Percentiles rank a stretch among this genome's conserved stretches.
phyloP scores from a whole-genome alignment of 2,888 invertebrate species.

The Poecilobothrus nobilitatus region DNA sequence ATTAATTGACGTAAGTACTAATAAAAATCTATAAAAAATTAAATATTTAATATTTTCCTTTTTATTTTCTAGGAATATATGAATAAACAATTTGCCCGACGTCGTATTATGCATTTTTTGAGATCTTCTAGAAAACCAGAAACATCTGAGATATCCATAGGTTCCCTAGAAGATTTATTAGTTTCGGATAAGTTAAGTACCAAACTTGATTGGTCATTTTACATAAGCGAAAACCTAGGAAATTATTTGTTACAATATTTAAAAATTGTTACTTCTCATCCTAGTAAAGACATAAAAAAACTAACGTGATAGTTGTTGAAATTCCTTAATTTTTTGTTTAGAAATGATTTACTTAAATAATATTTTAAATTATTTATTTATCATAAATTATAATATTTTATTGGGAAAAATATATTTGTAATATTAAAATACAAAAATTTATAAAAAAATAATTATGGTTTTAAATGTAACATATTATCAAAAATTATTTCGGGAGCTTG shows the following conservation, averaged over 20 bases:
- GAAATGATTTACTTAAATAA: too few relatives aligned
- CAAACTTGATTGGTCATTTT: conserved; percentile 32
- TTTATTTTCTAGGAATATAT: conserved; percentile 14
- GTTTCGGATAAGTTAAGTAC: conserved; percentile 10
- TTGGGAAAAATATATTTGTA: too few relatives aligned
- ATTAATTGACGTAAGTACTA: conserved; percentile 33
- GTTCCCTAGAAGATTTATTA: background rate
- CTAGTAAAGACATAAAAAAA: background rate
- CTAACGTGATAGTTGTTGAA: too few relatives aligned
- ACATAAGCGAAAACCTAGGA: conserved; percentile 36
- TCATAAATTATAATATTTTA: too few relatives aligned
- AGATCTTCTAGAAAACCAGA: conserved; percentile 27
- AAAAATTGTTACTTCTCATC: conserved; percentile 26
- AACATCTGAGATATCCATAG: conserved; percentile 16
- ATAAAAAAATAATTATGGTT: too few relatives aligned
- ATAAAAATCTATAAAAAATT: background rate
- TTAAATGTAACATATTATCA: too few relatives aligned
- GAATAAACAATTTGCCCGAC: conserved; percentile 34
- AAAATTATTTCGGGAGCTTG: too few relatives aligned
- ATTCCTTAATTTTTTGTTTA: too few relatives aligned
- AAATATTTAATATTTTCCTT: background rate
- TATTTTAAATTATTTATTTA: too few relatives aligned
- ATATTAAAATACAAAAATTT: too few relatives aligned
- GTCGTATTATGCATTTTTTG: conserved; percentile 38
- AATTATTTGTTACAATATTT: conserved; percentile 38